phyloP scores from a whole-genome alignment of 2,797 vertebrate genomes.

The Pagetopsis macropterus region DNA sequence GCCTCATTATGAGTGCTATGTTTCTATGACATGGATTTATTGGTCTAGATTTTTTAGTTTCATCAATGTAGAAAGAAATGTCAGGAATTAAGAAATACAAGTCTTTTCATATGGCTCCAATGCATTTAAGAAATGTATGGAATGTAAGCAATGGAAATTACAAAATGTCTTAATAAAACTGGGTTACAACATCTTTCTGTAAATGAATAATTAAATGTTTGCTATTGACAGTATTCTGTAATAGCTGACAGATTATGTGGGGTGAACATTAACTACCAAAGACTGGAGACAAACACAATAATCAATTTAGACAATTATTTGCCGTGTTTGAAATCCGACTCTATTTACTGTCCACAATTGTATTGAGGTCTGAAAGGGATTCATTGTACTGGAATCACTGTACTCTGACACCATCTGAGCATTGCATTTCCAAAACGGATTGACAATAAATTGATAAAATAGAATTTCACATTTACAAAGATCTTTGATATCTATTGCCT shows the following conservation, averaged over 20 bases:
- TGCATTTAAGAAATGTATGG: background rate
- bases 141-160: background rate
- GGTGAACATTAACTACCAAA: conserved; percentile 10
- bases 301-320: conserved; percentile 3
- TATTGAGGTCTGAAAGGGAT: background rate
- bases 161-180: background rate
- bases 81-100: background rate
- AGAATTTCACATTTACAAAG: background rate
- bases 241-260: conserved; percentile 7
- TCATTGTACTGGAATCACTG: no score
- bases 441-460: background rate
- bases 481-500: background rate
- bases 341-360: background rate
- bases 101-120: background rate
- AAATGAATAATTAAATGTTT: conserved; percentile 9
- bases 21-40: background rate
- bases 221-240: background rate
- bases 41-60: background rate
- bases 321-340: conserved; percentile 4
- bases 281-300: conserved; percentile 16
- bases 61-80: background rate
- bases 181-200: background rate
- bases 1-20: background rate
- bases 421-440: background rate
- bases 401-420: background rate